Base-by-base conservation (phyloP, 1,140 invertebrate species). In the Trichonephila clavata region DNA sequence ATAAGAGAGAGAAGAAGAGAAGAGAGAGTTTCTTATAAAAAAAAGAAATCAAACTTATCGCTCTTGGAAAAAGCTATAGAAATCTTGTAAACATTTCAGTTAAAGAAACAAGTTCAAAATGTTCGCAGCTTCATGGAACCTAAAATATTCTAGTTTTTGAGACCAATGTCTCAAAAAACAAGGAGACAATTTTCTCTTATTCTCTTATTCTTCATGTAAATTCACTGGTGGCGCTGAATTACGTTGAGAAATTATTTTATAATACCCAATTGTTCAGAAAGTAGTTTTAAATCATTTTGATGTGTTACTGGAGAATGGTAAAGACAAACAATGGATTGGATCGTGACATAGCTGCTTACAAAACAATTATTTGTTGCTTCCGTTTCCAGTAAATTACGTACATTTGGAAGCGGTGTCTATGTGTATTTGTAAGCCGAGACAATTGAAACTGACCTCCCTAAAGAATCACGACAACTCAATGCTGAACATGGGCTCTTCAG, bases 321-420 rank as follows among this genome's bases (percentile, higher is more conserved):
- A 77, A 32, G 71, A 77, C 71, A 77, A 77, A 77, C 71, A 77
- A 77, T 77, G 27, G 71, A 7, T 77, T 32, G 32, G 71, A 18
- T 77, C 71, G 71, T 77, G 71, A 77, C 71, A 39, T 39, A 77
- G 71, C 71, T 77, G 71, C 71, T 77, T 77, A 77, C 71, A 77
- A 77, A 77, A 77, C 71, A 77, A 77, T 77, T 77, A 77, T 77
- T 77, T 77, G 71, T 77, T 77, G 71, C 71, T 77, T 77, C 71
- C 71, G 71, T 77, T 77, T 77, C 71, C 27, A 77, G 71, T 77
- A 77, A 77, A 77, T 77, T 77, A 77, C 71, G 18, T 27, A 32
- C 71, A 32, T 27, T 77, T 77, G 32, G 71, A 24, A 77, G 71
- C 71, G 71, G 71, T 32, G 71, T 77, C 71, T 77, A 16, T 77